Conservation (phyloP, 2,888 invertebrate genomes). For the Morpho achilles region DNA sequence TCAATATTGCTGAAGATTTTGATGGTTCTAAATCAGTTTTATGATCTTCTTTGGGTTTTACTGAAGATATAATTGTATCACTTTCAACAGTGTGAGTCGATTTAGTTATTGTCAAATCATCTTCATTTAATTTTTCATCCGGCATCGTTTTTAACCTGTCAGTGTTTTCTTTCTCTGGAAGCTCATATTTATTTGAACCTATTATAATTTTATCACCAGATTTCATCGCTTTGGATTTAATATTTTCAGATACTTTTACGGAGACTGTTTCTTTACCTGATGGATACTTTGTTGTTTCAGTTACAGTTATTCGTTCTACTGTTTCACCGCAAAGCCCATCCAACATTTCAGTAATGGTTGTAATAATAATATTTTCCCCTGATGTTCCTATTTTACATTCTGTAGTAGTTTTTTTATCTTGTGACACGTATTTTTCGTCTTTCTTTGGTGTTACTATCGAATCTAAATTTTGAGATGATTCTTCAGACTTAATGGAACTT, state of each 20-base stretch:
- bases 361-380: slow-evolving; percentile 22
- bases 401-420: slow-evolving; percentile 12
- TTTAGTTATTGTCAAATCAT: neutral
- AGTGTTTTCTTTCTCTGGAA: neutral
- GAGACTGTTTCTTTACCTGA: slow-evolving; percentile 19
- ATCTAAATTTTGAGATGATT: slow-evolving; percentile 3
- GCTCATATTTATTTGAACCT: neutral
- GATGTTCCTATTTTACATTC: slow-evolving; percentile 17
- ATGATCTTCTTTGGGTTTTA: no score
- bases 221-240: slow-evolving; percentile 7
- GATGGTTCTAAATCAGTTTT: no score
- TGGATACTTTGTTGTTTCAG: slow-evolving; percentile 22
- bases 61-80: no score
- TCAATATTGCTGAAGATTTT: slow-evolving; percentile 1
- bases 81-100: no score
- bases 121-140: slow-evolving; percentile 3
- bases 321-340: slow-evolving; percentile 22
- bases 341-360: slow-evolving; percentile 21
- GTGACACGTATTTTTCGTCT: neutral
- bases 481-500: slow-evolving; percentile 2
- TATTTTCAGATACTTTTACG: slow-evolving; percentile 22
- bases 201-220: no score
- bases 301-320: slow-evolving; percentile 19
- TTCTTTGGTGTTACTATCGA: neutral
- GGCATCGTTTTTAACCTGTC: slow-evolving; percentile 1